These are phyloP conservation scores for Drosophila meridiana DNA, from an alignment of 2,888 invertebrate genomes.

Conservation along the genomic window DNA sequence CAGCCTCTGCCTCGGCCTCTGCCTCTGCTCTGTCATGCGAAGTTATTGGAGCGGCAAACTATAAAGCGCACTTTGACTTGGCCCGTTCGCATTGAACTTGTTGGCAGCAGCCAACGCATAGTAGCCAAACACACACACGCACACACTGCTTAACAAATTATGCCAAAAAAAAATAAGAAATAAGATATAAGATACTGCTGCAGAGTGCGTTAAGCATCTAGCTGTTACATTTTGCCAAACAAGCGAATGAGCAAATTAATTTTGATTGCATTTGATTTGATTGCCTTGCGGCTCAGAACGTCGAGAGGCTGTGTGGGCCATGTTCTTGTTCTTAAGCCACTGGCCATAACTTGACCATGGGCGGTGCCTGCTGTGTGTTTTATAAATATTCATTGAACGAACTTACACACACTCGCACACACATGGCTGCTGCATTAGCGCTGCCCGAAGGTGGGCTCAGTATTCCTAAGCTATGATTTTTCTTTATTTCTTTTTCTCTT, in stretches of 20 bases:
- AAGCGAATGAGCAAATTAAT: slow-evolving; percentile 73
- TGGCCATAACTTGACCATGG: slow-evolving; percentile 64
- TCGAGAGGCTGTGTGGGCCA: slow-evolving; percentile 63
- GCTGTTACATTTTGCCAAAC: slow-evolving; percentile 64
- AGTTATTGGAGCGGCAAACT: slow-evolving; percentile 79
- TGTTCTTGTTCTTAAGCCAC: slow-evolving; percentile 57
- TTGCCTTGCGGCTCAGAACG: slow-evolving; percentile 53
- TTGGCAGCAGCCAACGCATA: slow-evolving; percentile 48
- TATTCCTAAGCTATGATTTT: slow-evolving; percentile 26
- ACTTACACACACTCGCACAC: slow-evolving; percentile 29
- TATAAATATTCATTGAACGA: slow-evolving; percentile 74
- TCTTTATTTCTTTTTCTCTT: slow-evolving; percentile 33
- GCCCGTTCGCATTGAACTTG: slow-evolving; percentile 74
- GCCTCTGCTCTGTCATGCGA: slow-evolving; percentile 34
- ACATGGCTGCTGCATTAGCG: slow-evolving; percentile 11
- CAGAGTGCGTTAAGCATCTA: slow-evolving; percentile 70
- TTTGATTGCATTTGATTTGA: slow-evolving; percentile 74
- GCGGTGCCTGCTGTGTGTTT: slow-evolving; percentile 63
- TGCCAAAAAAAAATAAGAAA: slow-evolving; percentile 26
- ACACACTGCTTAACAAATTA: slow-evolving; percentile 52
- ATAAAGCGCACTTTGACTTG: slow-evolving; percentile 73
- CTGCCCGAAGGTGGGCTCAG: slow-evolving; percentile 55
- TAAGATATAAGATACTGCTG: slow-evolving; percentile 13
- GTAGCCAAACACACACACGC: slow-evolving; percentile 14
- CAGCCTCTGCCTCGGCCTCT: slow-evolving; percentile 1